Base-by-base conservation (phyloP, 2,888 invertebrate genomes). In the Schrankia costaestrigalis region DNA sequence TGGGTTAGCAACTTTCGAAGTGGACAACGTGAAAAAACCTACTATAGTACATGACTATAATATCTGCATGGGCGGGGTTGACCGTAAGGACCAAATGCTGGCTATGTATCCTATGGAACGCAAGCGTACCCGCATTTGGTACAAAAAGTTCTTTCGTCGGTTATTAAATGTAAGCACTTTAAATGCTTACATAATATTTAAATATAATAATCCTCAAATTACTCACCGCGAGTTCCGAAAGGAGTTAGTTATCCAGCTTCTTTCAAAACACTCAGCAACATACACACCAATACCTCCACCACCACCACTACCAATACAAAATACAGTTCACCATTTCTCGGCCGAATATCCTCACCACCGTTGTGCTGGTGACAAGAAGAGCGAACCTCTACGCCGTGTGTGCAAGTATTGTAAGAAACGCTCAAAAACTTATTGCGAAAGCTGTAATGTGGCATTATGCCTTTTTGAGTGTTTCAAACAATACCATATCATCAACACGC, bases 111-210 rank as follows among this genome's bases (percentile, higher is more conserved):
- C 45, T 2, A 31, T 54, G 4, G 48, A 49, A 28, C 23, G 46
- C 10, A 44, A 42, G 31, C 37, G 44, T 18, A 47, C 36, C 8
- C 19, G 28, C 9, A 32, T 56, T 1, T 59, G 59, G 46, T 62
- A 58, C 22, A 56, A 51, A 19, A 56, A 45, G 10, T 13, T 46
- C 21, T 55, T 50, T 23, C 41, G 31, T 11, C 25, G 31, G 25
- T 44, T 47, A 0, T 33, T 50, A n/a, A 50, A 54, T 13, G 41
- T 25, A n/a, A 44, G 44, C 17, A 36, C 49, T 2, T 13, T 54
- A 1, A 58, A 58, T 25, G 25, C 46, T 1, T 44, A 18, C 28
- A 46, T 31, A 7, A 7, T 31, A 5, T 7, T 24, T 5, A 1
- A 2, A 2, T 1, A 1, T n/a, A 11, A 24, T 2, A 7, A 9